phyloP scores from a whole-genome alignment of 1,140 invertebrate genomes.

The Panagrolaimus sp. region DNA sequence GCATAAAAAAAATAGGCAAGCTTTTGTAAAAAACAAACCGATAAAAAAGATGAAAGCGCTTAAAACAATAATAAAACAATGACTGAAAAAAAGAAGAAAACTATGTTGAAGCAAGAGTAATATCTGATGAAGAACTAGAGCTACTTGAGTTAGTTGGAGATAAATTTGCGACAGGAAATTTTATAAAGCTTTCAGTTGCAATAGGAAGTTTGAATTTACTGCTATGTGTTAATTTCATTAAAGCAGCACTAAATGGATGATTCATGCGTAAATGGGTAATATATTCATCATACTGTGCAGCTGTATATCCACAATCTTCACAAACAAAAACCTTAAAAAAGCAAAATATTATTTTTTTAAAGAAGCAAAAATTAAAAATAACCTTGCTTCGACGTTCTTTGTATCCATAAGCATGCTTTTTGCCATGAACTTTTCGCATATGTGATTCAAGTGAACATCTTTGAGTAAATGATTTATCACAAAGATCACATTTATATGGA shows the following conservation, averaged over 20 bases:
- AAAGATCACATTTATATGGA: constrained; percentile 91
- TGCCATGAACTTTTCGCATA: constrained; percentile 94
- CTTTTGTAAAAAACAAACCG: not conserved
- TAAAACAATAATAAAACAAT: not conserved
- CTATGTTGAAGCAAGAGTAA: not conserved
- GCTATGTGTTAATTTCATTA: constrained; percentile 39
- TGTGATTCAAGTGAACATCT: constrained; percentile 96
- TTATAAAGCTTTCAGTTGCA: not conserved
- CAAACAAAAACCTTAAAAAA: constrained; percentile 82
- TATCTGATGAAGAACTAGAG: constrained; percentile 1
- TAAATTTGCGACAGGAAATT: not conserved
- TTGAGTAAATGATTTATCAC: constrained; percentile 99
- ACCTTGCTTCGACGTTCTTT: constrained; percentile 87
- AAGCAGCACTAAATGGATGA: constrained; percentile 52
- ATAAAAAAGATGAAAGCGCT: not conserved
- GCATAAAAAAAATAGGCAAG: too few relatives aligned
- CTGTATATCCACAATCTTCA: constrained; percentile 97
- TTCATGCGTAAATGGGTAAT: constrained; percentile 40
- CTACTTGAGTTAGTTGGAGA: constrained; percentile 12
- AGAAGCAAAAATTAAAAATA: not conserved
- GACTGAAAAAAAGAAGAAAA: not conserved
- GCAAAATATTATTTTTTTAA: too few relatives aligned
- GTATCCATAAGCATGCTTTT: constrained; percentile 90
- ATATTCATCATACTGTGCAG: constrained; percentile 67
- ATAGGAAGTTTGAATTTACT: constrained; percentile 4